Evolutionary conservation across 2,113 vertebrate species (phyloP).

Genomic region (Neodontobutis hainanensis): DNA sequence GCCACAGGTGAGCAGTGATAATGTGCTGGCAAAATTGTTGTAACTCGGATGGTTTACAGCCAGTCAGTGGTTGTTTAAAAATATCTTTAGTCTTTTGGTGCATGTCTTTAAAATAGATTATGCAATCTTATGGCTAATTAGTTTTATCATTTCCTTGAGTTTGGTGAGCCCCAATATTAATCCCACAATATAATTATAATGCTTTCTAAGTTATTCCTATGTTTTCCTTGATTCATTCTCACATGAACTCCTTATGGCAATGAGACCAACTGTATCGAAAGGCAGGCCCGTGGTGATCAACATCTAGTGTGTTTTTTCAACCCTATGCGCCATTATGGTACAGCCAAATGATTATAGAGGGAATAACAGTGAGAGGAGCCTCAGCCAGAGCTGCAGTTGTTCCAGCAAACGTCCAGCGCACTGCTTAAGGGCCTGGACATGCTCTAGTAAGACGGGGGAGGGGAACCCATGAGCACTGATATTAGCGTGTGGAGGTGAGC

Average conservation of each 20-base stretch:
- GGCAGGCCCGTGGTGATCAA: slow-evolving; percentile 15
- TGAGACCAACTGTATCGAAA: background rate
- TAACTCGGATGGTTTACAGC: too few relatives aligned
- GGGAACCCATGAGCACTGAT: slow-evolving; percentile 4
- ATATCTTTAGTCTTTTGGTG: too few relatives aligned
- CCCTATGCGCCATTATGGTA: slow-evolving; percentile 17
- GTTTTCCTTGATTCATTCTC: slow-evolving; percentile 12
- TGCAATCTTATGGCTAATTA: too few relatives aligned
- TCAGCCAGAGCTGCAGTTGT: slow-evolving; percentile 24
- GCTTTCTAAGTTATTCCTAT: background rate
- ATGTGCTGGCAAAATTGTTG: too few relatives aligned
- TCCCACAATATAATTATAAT: background rate
- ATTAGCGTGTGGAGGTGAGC: slow-evolving; percentile 24
- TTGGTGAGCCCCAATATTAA: background rate
- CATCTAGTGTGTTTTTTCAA: slow-evolving; percentile 31
- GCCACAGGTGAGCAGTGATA: too few relatives aligned
- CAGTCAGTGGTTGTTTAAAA: too few relatives aligned
- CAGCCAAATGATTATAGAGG: slow-evolving; percentile 31
- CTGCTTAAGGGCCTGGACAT: slow-evolving; percentile 8
- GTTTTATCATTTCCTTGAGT: too few relatives aligned
- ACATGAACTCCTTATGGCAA: background rate
- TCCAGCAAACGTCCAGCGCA: slow-evolving; percentile 10
- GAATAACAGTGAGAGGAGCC: slow-evolving; percentile 17
- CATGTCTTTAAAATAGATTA: too few relatives aligned
- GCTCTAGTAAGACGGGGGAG: slow-evolving; percentile 1